These are phyloP conservation scores for Hydropsyche tenuis DNA, from an alignment of 1,140 invertebrate genomes.

Conservation along the genomic window DNA sequence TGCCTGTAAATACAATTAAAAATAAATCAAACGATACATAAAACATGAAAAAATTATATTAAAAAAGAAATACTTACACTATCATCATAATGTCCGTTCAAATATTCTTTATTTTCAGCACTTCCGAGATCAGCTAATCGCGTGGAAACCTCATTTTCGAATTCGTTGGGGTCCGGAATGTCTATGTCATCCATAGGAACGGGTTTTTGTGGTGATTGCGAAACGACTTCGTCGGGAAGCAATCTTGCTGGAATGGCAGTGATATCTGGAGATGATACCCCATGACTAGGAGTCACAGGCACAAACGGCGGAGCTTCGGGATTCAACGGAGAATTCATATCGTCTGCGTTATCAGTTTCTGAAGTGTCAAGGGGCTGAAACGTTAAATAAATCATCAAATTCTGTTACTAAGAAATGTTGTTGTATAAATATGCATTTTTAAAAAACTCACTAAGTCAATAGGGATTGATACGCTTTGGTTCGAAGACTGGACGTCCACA, in stretches of 20 bases:
- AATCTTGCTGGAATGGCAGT: constrained; percentile 51
- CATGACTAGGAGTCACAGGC: constrained; percentile 60
- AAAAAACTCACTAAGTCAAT: neutral
- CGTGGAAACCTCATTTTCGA: constrained; percentile 65
- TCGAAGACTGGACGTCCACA: constrained; percentile 48
- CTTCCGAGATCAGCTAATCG: constrained; percentile 67
- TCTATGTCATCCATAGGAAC: constrained; percentile 67
- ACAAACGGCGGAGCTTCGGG: constrained; percentile 77
- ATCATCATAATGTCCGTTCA: constrained; percentile 60
- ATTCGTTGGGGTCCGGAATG: constrained; percentile 69
- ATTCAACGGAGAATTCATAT: constrained; percentile 74
- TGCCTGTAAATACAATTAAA: constrained; percentile 28
- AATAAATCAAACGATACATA: neutral
- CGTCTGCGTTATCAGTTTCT: constrained; percentile 52
- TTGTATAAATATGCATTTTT: constrained; percentile 2
- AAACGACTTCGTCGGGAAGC: constrained; percentile 63
- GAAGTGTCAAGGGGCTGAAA: constrained; percentile 5
- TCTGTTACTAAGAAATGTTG: no score
- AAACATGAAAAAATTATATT: neutral
- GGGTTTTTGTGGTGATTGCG: constrained; percentile 70
- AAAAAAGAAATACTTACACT: constrained; percentile 47
- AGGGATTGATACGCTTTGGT: neutral
- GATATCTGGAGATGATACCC: constrained; percentile 53
- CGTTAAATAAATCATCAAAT: neutral
- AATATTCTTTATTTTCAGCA: constrained; percentile 60